A percentile compares a stretch with the other conserved stretches of the same genome.
Evolutionary conservation across 30 jellyfish, hydroid and myxozoan species (phyloP).

Genomic region (Turritopsis dohrnii): DNA sequence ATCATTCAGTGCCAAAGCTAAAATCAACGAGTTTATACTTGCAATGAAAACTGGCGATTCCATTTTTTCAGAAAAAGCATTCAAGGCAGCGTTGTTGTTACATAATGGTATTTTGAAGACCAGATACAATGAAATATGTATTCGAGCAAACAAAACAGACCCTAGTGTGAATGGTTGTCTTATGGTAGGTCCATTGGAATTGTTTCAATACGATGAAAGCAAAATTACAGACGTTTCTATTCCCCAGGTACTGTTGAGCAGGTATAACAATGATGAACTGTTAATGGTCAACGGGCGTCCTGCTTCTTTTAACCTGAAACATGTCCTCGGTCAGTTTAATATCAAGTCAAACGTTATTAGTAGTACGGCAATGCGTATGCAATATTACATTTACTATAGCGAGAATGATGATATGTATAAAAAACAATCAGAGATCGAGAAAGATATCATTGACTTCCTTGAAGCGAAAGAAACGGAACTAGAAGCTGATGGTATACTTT

Average conservation of each 20-base stretch:
- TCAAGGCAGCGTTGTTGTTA: slow-evolving; percentile 33
- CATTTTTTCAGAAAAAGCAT: slow-evolving; percentile 34
- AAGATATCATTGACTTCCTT: slow-evolving; percentile 5
- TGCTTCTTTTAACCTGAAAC: background rate
- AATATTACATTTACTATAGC: background rate
- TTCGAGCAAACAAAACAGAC: slow-evolving; percentile 9
- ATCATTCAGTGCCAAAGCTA: slow-evolving; percentile 38
- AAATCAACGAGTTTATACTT: slow-evolving; percentile 44
- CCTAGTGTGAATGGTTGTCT: slow-evolving; percentile 10
- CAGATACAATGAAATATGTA: slow-evolving; percentile 31
- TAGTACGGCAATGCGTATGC: background rate
- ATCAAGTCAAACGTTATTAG: background rate
- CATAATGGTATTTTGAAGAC: slow-evolving; percentile 30
- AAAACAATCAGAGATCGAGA: background rate
- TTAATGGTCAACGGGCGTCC: slow-evolving; percentile 6
- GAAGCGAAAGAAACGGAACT: background rate
- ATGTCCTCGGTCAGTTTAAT: background rate
- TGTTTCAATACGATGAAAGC: slow-evolving; percentile 42
- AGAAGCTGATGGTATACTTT: background rate
- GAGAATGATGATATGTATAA: slow-evolving; percentile 3
- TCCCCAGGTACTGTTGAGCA: background rate
- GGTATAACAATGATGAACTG: background rate
- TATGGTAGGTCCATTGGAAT: slow-evolving; percentile 32
- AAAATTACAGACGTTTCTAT: slow-evolving; percentile 6
- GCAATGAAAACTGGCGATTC: slow-evolving; percentile 14